Evolutionary conservation across 2,888 invertebrate species (phyloP), one percentile per base, ranked within the genome.

Genomic region (Crepidodera aurea): DNA sequence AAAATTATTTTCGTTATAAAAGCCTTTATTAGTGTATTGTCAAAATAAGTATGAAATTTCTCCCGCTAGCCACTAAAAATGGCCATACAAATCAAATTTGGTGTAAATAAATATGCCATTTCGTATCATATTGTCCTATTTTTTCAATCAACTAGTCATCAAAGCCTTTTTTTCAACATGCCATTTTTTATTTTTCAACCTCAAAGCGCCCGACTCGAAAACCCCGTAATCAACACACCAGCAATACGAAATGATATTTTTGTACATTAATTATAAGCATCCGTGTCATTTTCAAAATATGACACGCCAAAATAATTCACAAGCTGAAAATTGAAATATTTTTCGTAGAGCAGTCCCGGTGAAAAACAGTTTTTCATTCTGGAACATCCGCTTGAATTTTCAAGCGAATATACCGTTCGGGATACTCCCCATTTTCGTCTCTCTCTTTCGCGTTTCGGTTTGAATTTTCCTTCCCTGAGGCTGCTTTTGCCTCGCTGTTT

Each of bases 331-430:
- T 53, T 57, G 57, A 62, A 62, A 62, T 62, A 62, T 62, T 62
- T 57, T 53, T 53, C 57, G 57, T 40, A 57, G 46, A 37, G 39
- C 53, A 39, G 27, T 51, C 39, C 40, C 42, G 22, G 48, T 51
- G 63, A 63, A 59, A 63, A 54, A 59, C 57, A 53, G 53, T 46
- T 39, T 53, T 53, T 53, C 53, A 29, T 25, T 25, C 19, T 37
- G 63, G 59, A 44, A 68, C 65, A 75, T 77, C 74, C 74, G 70
- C 79, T 79, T 79, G 72, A 78, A 79, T 65, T 62, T 78, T 78
- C 71, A 79, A 77, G 79, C 60, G 66, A 76, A 78, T 77, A 55
- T 50, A 39, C 50, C 60, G 10, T 22, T 19, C 15, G 25, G 12
- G 18, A 18, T 7, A 13, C 4, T 19, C 18, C 42, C 16, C 18